phyloP scores from a whole-genome alignment of 2,113 vertebrate species.

The Sinocyclocheilus anshuiensis region DNA sequence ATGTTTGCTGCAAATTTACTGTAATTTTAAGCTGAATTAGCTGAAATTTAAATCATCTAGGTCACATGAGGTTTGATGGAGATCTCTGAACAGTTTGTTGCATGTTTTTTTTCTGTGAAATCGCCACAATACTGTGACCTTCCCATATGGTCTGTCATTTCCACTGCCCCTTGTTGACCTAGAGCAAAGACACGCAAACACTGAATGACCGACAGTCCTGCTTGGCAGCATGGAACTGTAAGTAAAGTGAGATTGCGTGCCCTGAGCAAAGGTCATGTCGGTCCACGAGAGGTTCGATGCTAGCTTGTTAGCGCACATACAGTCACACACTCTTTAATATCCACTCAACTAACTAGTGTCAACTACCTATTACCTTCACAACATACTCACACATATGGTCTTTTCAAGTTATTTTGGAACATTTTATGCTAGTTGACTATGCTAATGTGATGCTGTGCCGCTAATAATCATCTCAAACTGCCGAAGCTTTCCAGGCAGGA shows the following conservation, averaged over 20 bases:
- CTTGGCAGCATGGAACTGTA: background rate
- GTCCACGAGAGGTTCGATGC: background rate
- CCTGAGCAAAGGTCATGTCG: constrained; percentile 24
- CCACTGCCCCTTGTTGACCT: background rate
- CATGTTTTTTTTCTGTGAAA: background rate
- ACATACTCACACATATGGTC: background rate
- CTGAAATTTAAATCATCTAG: background rate
- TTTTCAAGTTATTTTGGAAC: background rate
- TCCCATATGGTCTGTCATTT: background rate
- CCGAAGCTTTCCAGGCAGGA: background rate
- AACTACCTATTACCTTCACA: background rate
- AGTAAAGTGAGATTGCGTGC: background rate
- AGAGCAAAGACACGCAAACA: background rate
- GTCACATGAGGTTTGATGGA: too few relatives aligned
- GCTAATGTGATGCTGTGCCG: background rate
- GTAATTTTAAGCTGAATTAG: background rate
- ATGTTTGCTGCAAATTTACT: background rate
- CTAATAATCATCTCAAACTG: background rate
- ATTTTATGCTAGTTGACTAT: background rate
- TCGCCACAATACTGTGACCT: background rate
- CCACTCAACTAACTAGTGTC: background rate
- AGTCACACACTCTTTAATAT: background rate
- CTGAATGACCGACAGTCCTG: constrained; percentile 5
- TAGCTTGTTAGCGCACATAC: background rate
- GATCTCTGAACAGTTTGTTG: background rate